A percentile compares a stretch with the other conserved stretches of the same genome.
These are phyloP conservation scores for Xestia rhomboidea DNA, from an alignment of 2,888 invertebrate genomes.

Conservation along the genomic window DNA sequence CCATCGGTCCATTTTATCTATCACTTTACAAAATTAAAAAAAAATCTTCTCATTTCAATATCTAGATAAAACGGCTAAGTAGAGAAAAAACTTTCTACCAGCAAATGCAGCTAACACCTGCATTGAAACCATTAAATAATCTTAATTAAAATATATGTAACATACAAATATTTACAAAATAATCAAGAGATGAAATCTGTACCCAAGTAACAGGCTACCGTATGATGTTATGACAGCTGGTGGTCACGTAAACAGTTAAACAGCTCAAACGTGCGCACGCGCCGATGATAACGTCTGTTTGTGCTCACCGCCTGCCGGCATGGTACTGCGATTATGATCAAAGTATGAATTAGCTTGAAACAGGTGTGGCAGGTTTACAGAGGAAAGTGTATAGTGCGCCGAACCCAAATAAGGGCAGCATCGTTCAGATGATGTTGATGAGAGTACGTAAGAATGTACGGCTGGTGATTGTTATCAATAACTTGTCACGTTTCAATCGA, in stretches of 20 bases:
- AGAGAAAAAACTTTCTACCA: background rate
- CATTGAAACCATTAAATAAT: background rate
- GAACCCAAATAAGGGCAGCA: background rate
- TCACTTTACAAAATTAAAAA: background rate
- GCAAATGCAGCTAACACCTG: background rate
- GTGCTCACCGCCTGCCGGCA: slow-evolving; percentile 74
- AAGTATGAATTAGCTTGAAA: slow-evolving; percentile 29
- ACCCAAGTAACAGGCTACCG: slow-evolving; percentile 66
- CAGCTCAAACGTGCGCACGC: slow-evolving; percentile 78
- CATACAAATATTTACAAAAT: slow-evolving; percentile 13
- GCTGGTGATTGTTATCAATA: background rate
- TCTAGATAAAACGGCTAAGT: background rate
- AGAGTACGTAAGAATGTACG: background rate
- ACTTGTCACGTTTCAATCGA: background rate
- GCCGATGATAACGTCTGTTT: slow-evolving; percentile 81
- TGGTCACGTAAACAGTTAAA: slow-evolving; percentile 85
- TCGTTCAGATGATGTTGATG: background rate
- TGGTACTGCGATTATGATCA: slow-evolving; percentile 54
- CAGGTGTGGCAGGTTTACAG: slow-evolving; percentile 46
- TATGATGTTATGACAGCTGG: slow-evolving; percentile 82
- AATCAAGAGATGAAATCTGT: slow-evolving; percentile 42
- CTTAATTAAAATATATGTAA: background rate
- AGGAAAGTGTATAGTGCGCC: background rate
- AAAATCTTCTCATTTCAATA: background rate
- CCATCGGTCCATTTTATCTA: background rate